These are phyloP conservation scores for Lucifuga dentata DNA, from an alignment of 2,113 vertebrate genomes.

Conservation along the genomic window DNA sequence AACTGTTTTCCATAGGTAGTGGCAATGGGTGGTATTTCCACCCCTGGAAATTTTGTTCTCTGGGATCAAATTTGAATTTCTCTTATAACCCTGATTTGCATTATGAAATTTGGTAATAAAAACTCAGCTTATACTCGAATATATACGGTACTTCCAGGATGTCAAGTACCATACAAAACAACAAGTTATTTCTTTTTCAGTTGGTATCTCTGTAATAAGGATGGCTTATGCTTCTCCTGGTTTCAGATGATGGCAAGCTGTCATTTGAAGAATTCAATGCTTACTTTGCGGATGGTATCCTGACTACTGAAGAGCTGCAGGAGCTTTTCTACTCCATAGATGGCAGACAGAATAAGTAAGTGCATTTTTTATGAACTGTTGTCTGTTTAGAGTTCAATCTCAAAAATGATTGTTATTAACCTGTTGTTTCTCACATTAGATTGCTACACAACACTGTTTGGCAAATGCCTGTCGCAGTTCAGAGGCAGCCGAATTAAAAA, in stretches of 20 bases:
- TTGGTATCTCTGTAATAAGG: not conserved
- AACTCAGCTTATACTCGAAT: too few relatives aligned
- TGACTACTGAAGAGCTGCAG: conserved; percentile 90
- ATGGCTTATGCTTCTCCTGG: conserved; percentile 1
- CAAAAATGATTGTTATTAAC: not conserved
- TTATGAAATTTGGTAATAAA: too few relatives aligned
- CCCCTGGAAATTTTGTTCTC: too few relatives aligned
- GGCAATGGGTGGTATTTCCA: too few relatives aligned
- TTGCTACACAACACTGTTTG: not conserved
- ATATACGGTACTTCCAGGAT: too few relatives aligned
- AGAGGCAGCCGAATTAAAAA: not conserved
- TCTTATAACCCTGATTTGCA: too few relatives aligned
- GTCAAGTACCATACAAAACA: too few relatives aligned
- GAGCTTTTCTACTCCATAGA: conserved; percentile 94
- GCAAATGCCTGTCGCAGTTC: not conserved
- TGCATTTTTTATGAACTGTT: conserved; percentile 11
- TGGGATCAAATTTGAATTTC: too few relatives aligned
- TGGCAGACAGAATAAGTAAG: conserved; percentile 89
- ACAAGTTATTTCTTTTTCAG: too few relatives aligned
- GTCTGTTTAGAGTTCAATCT: not conserved
- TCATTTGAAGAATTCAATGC: conserved; percentile 98
- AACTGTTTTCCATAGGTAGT: too few relatives aligned
- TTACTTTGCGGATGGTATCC: conserved; percentile 94
- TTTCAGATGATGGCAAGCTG: conserved; percentile 94
- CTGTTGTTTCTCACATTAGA: not conserved